A percentile compares a stretch with the other conserved stretches of the same genome.
phyloP scores from a whole-genome alignment of 2,888 invertebrate species.

The Plagiodera versicolora region DNA sequence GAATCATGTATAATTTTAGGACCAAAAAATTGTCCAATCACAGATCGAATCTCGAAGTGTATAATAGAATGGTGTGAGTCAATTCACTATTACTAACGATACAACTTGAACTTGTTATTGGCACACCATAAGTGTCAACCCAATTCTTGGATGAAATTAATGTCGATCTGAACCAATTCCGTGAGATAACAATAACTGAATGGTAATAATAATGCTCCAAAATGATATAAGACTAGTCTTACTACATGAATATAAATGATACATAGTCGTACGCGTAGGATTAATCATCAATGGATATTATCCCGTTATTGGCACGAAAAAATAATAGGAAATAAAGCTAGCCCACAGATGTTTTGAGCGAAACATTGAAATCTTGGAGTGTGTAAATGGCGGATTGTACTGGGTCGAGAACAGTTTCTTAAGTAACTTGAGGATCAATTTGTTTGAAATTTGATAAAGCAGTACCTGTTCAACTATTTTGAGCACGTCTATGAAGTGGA shows the following conservation, averaged over 20 bases:
- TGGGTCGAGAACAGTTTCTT: neutral
- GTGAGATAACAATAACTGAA: conserved; percentile 23
- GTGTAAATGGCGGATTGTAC: neutral
- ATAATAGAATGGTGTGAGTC: neutral
- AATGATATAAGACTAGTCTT: conserved; percentile 29
- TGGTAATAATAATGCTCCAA: conserved; percentile 16
- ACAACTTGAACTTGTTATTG: neutral
- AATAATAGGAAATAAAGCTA: too few species aligned
- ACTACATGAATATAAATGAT: conserved; percentile 30
- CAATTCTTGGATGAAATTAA: conserved; percentile 22
- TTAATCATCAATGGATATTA: neutral
- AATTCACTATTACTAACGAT: neutral
- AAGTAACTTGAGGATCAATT: too few species aligned
- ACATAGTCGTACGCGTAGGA: neutral
- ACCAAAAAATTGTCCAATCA: too few species aligned
- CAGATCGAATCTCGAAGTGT: too few species aligned
- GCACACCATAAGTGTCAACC: conserved; percentile 18
- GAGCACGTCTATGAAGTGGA: conserved; percentile 6
- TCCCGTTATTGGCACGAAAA: neutral
- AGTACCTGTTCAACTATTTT: neutral
- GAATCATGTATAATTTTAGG: too few species aligned
- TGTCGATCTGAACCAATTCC: conserved; percentile 22
- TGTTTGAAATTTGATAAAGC: neutral
- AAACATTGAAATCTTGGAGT: neutral
- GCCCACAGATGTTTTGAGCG: too few species aligned